phyloP scores from a whole-genome alignment of 2,797 vertebrate genomes.

The Microtus agrestis region DNA sequence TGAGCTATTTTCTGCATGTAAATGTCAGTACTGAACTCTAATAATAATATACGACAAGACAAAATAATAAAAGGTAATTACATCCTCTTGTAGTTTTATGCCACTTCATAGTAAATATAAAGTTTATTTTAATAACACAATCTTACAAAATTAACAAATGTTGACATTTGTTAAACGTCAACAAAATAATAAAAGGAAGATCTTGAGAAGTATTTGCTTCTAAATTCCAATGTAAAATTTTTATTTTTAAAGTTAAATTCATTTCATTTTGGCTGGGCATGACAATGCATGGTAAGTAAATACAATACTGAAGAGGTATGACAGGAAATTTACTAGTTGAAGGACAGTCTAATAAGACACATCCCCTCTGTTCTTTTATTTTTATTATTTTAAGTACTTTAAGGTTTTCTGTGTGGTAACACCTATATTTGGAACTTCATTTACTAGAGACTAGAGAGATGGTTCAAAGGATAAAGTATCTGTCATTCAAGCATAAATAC shows the following conservation, averaged over 20 bases:
- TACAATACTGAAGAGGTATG: background rate
- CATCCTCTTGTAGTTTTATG: background rate
- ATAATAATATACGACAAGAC: background rate
- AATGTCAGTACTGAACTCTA: constrained; percentile 22
- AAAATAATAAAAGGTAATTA: background rate
- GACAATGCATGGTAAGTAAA: background rate
- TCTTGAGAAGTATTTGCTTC: background rate
- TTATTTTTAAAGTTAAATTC: background rate
- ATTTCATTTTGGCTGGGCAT: background rate
- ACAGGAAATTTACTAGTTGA: background rate
- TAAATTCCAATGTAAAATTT: background rate
- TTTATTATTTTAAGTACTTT: background rate
- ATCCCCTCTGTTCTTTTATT: no score
- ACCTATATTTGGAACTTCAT: constrained; percentile 21
- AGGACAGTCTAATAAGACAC: background rate
- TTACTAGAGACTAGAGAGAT: background rate
- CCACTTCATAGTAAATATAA: background rate
- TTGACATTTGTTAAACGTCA: background rate
- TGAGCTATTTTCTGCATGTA: background rate
- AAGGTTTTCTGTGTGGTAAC: constrained; percentile 18
- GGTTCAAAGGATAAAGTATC: background rate
- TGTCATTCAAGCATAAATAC: background rate
- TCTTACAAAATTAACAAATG: background rate
- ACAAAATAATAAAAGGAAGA: constrained; percentile 16
- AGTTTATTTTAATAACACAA: constrained; percentile 5